Percentiles rank a stretch among this genome's conserved stretches.
phyloP scores from a whole-genome alignment of 2,797 vertebrate species.

The Rhinichthys osculus region DNA sequence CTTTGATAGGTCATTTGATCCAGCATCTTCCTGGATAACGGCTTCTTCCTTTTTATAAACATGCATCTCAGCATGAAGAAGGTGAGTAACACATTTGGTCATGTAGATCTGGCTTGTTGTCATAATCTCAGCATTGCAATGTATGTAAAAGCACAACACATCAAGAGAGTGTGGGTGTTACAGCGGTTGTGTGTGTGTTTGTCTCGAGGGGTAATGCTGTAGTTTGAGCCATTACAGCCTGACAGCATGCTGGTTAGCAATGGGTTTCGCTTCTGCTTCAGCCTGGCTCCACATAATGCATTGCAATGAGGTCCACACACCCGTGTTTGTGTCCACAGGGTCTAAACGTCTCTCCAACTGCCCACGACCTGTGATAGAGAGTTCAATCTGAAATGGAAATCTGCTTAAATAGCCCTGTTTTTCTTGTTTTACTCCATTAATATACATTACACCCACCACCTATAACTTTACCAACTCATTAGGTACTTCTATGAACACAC shows the following conservation, averaged over 20 bases:
- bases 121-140: slow-evolving; percentile 8
- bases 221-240: slow-evolving; percentile 29
- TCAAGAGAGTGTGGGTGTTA: slow-evolving; percentile 15
- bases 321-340: slow-evolving; percentile 32
- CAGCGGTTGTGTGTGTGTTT: slow-evolving; percentile 8
- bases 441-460: slow-evolving; percentile 42
- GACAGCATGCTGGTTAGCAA: slow-evolving; percentile 37
- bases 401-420: slow-evolving; percentile 30
- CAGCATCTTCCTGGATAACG: background rate
- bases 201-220: slow-evolving; percentile 31
- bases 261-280: slow-evolving; percentile 30
- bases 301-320: slow-evolving; percentile 31
- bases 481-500: slow-evolving; percentile 25
- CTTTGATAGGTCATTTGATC: slow-evolving; percentile 23
- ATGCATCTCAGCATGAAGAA: background rate
- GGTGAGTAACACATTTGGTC: slow-evolving; percentile 16
- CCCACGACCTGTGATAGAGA: slow-evolving; percentile 30
- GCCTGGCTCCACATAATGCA: slow-evolving; percentile 44
- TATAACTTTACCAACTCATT: slow-evolving; percentile 48
- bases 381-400: slow-evolving; percentile 23
- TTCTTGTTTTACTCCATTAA: slow-evolving; percentile 35
- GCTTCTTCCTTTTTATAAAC: slow-evolving; percentile 9
- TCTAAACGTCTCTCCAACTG: slow-evolving; percentile 28
- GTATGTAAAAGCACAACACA: slow-evolving; percentile 1
- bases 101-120: slow-evolving; percentile 6